Evolutionary conservation across 2,113 vertebrate genomes (phyloP).

Genomic region (Grallaria varia): DNA sequence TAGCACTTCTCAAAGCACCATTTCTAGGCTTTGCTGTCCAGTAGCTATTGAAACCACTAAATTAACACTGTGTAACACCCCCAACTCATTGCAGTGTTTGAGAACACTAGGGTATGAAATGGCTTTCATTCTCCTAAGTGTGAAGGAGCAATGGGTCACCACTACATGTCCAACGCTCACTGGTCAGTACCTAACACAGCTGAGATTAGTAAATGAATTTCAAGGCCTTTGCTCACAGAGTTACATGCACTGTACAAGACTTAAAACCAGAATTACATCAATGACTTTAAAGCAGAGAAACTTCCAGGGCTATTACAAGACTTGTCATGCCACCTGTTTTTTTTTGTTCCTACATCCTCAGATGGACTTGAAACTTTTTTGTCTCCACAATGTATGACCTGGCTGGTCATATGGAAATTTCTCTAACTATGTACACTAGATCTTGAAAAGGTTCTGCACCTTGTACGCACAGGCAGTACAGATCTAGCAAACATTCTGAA

Average conservation of each 20-base stretch:
- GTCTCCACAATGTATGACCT: neutral
- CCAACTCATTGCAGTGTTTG: neutral
- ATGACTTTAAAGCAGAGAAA: neutral
- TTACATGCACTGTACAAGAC: neutral
- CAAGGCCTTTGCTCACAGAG: neutral
- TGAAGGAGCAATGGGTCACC: neutral
- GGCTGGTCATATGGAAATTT: neutral
- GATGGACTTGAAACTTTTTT: neutral
- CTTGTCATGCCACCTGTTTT: neutral
- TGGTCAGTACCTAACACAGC: neutral
- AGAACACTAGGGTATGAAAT: neutral
- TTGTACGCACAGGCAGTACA: neutral
- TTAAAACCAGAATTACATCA: neutral
- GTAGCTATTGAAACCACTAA: neutral
- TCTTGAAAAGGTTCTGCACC: neutral
- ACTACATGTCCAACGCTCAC: neutral
- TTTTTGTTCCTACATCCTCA: neutral
- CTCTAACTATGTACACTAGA: neutral
- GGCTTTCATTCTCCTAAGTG: neutral
- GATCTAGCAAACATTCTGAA: neutral
- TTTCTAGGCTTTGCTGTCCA: neutral
- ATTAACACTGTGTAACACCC: neutral
- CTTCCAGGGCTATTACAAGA: neutral
- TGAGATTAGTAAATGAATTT: neutral
- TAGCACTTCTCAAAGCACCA: neutral